A percentile compares a stretch with the other conserved stretches of the same genome.
These are phyloP conservation scores for Leuciscus idus DNA, from an alignment of 2,113 vertebrate species.

Conservation along the genomic window DNA sequence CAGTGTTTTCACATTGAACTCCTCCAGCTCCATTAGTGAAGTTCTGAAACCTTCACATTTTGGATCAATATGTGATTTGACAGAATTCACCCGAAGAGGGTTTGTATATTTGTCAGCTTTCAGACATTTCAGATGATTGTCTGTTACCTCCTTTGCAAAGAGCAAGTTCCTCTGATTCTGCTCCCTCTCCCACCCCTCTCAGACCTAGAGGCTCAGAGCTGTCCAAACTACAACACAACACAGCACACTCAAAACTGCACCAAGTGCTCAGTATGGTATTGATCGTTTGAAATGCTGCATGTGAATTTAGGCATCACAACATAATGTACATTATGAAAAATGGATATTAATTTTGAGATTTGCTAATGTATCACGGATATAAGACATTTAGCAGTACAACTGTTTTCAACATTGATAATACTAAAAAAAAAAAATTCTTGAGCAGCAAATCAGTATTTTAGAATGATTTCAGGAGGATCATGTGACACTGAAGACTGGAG, in stretches of 20 bases:
- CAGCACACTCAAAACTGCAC: background rate
- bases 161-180: slow-evolving; percentile 72
- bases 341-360: background rate
- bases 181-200: slow-evolving; percentile 74
- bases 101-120: background rate
- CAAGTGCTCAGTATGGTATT: background rate
- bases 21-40: slow-evolving; percentile 76
- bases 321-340: background rate
- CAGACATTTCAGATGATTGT: background rate
- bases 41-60: slow-evolving; percentile 65
- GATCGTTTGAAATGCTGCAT: background rate
- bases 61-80: background rate
- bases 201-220: slow-evolving; percentile 63
- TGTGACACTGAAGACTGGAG: background rate
- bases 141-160: slow-evolving; percentile 72
- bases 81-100: background rate
- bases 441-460: background rate
- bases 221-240: slow-evolving; percentile 56
- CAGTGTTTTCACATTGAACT: slow-evolving; percentile 88
- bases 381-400: background rate
- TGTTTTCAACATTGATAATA: background rate
- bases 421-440: background rate
- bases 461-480: background rate
- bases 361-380: background rate
- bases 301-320: background rate